Conservation (phyloP, 2,113 vertebrate species). For the Polypterus bichir region DNA sequence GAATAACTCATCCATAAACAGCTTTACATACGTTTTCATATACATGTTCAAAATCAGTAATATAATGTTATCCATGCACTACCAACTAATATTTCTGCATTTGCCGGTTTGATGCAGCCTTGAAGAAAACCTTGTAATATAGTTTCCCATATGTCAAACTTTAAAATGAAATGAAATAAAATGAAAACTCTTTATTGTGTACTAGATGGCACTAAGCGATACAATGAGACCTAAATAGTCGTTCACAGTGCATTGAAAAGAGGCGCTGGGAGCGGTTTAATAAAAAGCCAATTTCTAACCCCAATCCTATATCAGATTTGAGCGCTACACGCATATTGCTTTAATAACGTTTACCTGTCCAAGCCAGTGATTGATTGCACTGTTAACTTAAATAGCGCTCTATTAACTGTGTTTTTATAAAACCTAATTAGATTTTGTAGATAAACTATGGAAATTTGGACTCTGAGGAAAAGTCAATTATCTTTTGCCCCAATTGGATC, state of each 20-base stretch:
- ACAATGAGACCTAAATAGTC: not conserved
- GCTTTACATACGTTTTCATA: too few species aligned
- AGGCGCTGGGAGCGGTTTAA: conserved; percentile 2
- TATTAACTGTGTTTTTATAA: conserved; percentile 8
- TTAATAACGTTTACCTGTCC: conserved; percentile 14
- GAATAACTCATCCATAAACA: too few species aligned
- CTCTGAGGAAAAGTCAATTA: conserved; percentile 5
- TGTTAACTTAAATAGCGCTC: conserved; percentile 7
- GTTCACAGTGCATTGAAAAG: not conserved
- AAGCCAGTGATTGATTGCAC: conserved; percentile 11
- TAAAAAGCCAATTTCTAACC: conserved; percentile 7
- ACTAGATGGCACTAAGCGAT: not conserved
- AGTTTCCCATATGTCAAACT: too few species aligned
- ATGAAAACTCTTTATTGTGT: too few species aligned
- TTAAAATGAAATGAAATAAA: too few species aligned
- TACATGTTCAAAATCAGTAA: too few species aligned
- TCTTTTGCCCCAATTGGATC: conserved; percentile 4
- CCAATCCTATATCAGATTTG: conserved; percentile 4
- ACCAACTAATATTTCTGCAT: too few species aligned
- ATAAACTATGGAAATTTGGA: conserved; percentile 10
- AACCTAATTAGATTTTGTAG: conserved; percentile 8
- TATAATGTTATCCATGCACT: too few species aligned
- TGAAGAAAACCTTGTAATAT: too few species aligned
- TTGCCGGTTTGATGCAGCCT: too few species aligned
- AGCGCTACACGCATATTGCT: conserved; percentile 6